phyloP scores from a whole-genome alignment of 1,140 invertebrate species.

The Drosophila miranda region DNA sequence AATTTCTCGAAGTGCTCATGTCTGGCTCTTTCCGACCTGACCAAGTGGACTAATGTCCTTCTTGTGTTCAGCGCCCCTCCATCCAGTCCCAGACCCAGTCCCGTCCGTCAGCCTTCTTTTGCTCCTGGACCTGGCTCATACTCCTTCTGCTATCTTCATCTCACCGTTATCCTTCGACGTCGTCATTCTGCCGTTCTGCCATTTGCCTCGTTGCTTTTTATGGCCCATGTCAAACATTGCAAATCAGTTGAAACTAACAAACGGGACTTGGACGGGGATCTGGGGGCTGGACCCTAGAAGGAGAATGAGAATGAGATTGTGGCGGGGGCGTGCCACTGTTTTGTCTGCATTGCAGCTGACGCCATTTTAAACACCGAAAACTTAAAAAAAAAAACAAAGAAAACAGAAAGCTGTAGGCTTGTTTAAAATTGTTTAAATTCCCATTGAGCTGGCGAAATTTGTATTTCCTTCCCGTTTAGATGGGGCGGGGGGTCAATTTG shows the following conservation, averaged over 20 bases:
- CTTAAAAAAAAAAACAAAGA: neutral
- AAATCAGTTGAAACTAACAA: slow-evolving; percentile 81
- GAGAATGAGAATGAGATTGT: neutral
- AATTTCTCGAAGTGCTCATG: neutral
- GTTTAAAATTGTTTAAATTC: slow-evolving; percentile 3
- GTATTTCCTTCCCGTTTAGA: neutral
- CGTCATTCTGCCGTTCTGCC: slow-evolving; percentile 29
- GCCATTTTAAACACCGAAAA: slow-evolving; percentile 25
- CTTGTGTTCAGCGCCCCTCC: neutral
- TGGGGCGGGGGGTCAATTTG: slow-evolving; percentile 18
- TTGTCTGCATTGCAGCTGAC: slow-evolving; percentile 59
- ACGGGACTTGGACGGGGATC: slow-evolving; percentile 21
- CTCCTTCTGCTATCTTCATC: slow-evolving; percentile 45
- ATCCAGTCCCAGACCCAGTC: neutral
- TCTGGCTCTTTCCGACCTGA: slow-evolving; percentile 28
- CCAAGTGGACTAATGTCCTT: slow-evolving; percentile 39
- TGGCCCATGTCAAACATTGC: slow-evolving; percentile 79
- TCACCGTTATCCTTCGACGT: slow-evolving; percentile 46
- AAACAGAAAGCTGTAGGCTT: slow-evolving; percentile 9
- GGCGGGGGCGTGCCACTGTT: slow-evolving; percentile 39
- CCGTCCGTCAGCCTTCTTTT: neutral
- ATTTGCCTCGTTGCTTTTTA: slow-evolving; percentile 70
- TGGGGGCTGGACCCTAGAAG: slow-evolving; percentile 13
- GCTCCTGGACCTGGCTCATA: slow-evolving; percentile 4
- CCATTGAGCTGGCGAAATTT: neutral